Percentiles rank a stretch among this genome's conserved stretches.
Conservation (phyloP, 1,140 invertebrate species). For the Neodiprion pinetum region DNA sequence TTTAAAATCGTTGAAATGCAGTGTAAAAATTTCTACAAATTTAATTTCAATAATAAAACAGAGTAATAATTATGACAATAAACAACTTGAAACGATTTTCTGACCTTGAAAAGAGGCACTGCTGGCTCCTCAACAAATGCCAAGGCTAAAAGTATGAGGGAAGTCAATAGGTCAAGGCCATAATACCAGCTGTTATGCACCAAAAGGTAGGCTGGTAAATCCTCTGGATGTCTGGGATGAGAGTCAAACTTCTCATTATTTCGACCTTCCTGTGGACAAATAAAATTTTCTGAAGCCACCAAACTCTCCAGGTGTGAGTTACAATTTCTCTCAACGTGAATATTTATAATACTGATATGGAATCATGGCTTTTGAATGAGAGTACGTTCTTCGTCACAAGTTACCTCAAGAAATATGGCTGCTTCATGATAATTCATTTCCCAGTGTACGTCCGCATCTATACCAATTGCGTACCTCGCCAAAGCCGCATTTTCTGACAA, state of each 20-base stretch:
- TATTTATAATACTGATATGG: not conserved
- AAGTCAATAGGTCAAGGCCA: conserved; percentile 80
- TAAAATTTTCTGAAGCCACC: conserved; percentile 13
- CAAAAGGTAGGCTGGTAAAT: conserved; percentile 85
- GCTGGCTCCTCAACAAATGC: conserved; percentile 86
- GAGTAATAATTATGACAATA: too few relatives aligned
- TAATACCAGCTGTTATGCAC: conserved; percentile 92
- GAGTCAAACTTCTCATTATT: conserved; percentile 95
- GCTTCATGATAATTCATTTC: conserved; percentile 92
- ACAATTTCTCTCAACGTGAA: not conserved
- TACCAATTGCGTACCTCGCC: conserved; percentile 38
- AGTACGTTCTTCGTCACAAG: conserved; percentile 10
- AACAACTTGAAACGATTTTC: not conserved
- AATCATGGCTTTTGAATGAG: not conserved
- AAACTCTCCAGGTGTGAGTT: not conserved
- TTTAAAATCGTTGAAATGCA: too few relatives aligned
- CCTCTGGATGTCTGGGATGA: conserved; percentile 82
- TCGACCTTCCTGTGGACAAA: conserved; percentile 76
- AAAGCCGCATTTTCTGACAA: conserved; percentile 48
- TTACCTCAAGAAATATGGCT: conserved; percentile 79
- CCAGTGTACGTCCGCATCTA: conserved; percentile 68
- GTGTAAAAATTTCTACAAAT: too few relatives aligned
- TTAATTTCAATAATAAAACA: too few relatives aligned
- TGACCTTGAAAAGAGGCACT: conserved; percentile 73
- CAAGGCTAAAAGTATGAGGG: conserved; percentile 78